phyloP scores from a whole-genome alignment of 2,113 vertebrate species.

The Bubalus kerabau region DNA sequence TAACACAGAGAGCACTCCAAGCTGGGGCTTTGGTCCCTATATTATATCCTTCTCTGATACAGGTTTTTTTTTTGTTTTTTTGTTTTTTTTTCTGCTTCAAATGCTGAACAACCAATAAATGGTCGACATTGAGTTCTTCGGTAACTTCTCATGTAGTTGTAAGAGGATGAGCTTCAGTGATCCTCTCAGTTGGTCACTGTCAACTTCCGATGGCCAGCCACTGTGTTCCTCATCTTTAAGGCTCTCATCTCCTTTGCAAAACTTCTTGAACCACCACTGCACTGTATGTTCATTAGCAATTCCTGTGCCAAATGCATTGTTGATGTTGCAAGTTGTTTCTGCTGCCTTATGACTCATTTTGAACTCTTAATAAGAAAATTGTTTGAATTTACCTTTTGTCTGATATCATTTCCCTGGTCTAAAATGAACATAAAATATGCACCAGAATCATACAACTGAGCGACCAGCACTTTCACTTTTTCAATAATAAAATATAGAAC shows the following conservation, averaged over 20 bases:
- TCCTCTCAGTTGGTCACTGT: background rate
- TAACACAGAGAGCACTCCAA: background rate
- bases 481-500: background rate
- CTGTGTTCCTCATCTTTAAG: background rate
- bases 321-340: background rate
- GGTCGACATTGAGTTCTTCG: background rate
- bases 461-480: background rate
- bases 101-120: background rate
- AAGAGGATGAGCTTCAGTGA: background rate
- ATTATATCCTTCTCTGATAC: background rate
- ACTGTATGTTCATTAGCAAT: background rate
- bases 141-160: background rate
- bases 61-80: accelerated
- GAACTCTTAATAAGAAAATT: background rate
- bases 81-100: background rate
- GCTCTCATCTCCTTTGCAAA: background rate
- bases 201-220: background rate
- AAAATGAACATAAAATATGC: background rate
- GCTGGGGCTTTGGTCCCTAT: background rate
- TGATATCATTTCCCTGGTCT: background rate
- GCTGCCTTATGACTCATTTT: background rate
- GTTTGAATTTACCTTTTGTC: background rate
- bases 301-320: background rate
- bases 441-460: background rate
- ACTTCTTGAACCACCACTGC: background rate